Evolutionary conservation across 2,797 vertebrate genomes (phyloP), one percentile per base, ranked within the genome.

Genomic region (Pangasius larnaudii): DNA sequence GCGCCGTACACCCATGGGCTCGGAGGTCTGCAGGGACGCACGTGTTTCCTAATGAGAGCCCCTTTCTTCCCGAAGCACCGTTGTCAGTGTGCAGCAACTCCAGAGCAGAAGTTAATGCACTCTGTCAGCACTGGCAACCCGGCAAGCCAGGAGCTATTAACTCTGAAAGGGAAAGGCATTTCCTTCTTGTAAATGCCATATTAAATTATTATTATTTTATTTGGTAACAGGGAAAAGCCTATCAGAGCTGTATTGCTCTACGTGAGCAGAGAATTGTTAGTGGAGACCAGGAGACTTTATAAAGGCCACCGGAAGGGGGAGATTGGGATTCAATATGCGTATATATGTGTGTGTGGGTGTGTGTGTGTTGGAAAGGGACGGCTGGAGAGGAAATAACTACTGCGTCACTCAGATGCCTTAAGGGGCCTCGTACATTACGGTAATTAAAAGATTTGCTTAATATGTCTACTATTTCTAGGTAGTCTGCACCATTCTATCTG

Each of bases 121-220:
- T 96, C 94, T 96, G 96, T 96, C 96, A 96, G 96, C 91, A 90
- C 94, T 95, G 95, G 95, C 94, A 93, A 93, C 86, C 92, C 65
- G 88, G 92, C 74, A 92, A 95, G 95, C 96, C 95, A 96, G 96
- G 92, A 95, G 93, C 95, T 94, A 96, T 96, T 96, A 96, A 96
- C 94, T 95, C 93, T 95, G 95, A 96, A 95, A 95, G 94, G 95
- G 95, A 95, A 96, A 96, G 95, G 96, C 95, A 96, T 96, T 96
- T 96, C 96, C 96, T 96, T 93, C 95, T 96, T 96, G 96, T 96
- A 97, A 96, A 96, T 96, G 96, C 95, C 96, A 96, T 95, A 95
- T 96, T 96, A 95, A 96, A 96, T 97, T 96, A 96, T 96, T 96
- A 96, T 96, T 96, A 95, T 96, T 96, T 96, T 95, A 96, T 96